These are phyloP conservation scores for Porites australiensis DNA, from an alignment of 64 coral and sea anemone species.

Conservation along the genomic window DNA sequence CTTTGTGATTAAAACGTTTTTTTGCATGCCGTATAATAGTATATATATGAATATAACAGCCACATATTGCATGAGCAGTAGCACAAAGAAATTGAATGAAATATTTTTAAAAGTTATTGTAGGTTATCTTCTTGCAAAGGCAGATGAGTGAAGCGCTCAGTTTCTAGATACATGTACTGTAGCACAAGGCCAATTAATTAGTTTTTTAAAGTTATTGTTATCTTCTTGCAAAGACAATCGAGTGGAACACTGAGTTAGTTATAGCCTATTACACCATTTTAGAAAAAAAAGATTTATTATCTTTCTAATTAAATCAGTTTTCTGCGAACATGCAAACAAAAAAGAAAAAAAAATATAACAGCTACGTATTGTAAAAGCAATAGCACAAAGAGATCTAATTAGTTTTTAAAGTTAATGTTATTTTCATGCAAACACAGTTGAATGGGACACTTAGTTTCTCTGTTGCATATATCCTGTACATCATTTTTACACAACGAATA, in stretches of 20 bases:
- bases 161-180: too few relatives aligned
- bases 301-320: constrained; percentile 23
- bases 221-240: neutral
- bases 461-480: neutral
- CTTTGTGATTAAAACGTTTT: constrained; percentile 29
- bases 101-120: constrained; percentile 13
- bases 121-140: constrained; percentile 24
- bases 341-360: constrained; percentile 6
- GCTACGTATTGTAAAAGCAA: constrained; percentile 17
- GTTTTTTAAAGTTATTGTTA: constrained; percentile 8
- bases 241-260: neutral
- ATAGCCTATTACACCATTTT: constrained; percentile 4
- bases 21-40: neutral
- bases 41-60: constrained; percentile 1
- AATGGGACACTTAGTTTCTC: constrained; percentile 21
- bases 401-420: constrained; percentile 9
- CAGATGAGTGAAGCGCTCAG: neutral
- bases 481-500: constrained; percentile 25
- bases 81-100: constrained; percentile 23
- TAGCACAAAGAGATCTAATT: constrained; percentile 1
- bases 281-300: neutral
- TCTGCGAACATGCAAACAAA: constrained; percentile 18
- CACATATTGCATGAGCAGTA: constrained; percentile 13
- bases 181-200: neutral
- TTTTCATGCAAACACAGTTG: constrained; percentile 23